A percentile compares a stretch with the other conserved stretches of the same genome.
Evolutionary conservation across 2,797 vertebrate species (phyloP).

Genomic region (Danio tinwini): DNA sequence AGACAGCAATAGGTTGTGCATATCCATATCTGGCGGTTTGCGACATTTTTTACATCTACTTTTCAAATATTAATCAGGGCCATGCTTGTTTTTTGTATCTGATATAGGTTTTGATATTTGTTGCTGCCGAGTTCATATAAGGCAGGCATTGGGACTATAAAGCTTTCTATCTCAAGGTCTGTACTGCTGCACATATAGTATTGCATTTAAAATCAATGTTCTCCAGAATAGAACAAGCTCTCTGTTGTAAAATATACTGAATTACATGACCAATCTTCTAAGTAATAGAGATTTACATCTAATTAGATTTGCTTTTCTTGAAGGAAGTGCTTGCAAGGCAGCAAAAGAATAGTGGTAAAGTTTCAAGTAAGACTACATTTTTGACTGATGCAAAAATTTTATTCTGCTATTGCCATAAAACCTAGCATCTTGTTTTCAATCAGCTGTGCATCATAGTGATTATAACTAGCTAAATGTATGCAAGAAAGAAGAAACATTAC

Average conservation of each 20-base stretch:
- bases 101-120: not conserved
- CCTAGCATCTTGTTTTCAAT: not conserved
- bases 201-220: constrained; percentile 15
- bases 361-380: not conserved
- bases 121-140: not conserved
- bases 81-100: not conserved
- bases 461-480: not conserved
- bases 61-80: not conserved
- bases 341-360: not conserved
- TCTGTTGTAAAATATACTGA: constrained; percentile 31
- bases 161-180: constrained; percentile 40
- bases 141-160: not conserved
- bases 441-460: not conserved
- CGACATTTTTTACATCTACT: not conserved
- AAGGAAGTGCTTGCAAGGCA: not conserved
- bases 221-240: constrained; percentile 48
- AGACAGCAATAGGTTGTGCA: not conserved
- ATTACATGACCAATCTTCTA: constrained; percentile 45
- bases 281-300: constrained; percentile 33
- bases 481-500: not conserved
- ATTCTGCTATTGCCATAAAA: not conserved
- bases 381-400: not conserved
- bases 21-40: not conserved
- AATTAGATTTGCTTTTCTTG: constrained; percentile 16
- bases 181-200: constrained; percentile 41